Evolutionary conservation across 2,797 vertebrate genomes (phyloP).

Genomic region (Onychomys arenicola): DNA sequence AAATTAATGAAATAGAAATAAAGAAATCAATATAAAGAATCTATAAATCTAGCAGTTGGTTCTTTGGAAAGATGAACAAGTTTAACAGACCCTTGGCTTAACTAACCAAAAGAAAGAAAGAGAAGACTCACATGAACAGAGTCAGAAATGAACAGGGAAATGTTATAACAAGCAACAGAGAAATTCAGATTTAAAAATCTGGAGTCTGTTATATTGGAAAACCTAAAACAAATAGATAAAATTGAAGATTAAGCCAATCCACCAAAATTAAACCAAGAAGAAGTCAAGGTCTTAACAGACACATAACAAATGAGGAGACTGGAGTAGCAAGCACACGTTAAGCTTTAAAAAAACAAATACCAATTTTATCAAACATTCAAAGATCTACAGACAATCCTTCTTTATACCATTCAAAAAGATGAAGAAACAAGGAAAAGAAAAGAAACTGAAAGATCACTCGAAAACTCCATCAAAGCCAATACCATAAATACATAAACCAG

Average conservation of each 20-base stretch:
- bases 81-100: not conserved
- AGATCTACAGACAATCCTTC: not conserved
- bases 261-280: not conserved
- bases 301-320: not conserved
- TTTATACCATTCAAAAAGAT: not conserved
- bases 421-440: not conserved
- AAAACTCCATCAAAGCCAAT: not conserved
- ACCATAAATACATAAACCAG: not conserved
- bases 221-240: not conserved
- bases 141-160: not conserved
- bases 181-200: not conserved
- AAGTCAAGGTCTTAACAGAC: not conserved
- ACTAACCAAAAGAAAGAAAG: not conserved
- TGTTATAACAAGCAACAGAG: not conserved
- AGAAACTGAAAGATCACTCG: not conserved
- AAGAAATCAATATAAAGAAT: not conserved
- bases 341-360: not conserved
- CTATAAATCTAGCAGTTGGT: not conserved
- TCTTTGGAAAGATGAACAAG: not conserved
- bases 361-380: not conserved
- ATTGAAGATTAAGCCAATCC: not conserved
- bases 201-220: not conserved
- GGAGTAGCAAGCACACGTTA: not conserved
- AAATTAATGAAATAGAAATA: not conserved
- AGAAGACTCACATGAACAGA: not conserved